Evolutionary conservation across 1,140 invertebrate genomes (phyloP).

Genomic region (Cheumatopsyche charites): DNA sequence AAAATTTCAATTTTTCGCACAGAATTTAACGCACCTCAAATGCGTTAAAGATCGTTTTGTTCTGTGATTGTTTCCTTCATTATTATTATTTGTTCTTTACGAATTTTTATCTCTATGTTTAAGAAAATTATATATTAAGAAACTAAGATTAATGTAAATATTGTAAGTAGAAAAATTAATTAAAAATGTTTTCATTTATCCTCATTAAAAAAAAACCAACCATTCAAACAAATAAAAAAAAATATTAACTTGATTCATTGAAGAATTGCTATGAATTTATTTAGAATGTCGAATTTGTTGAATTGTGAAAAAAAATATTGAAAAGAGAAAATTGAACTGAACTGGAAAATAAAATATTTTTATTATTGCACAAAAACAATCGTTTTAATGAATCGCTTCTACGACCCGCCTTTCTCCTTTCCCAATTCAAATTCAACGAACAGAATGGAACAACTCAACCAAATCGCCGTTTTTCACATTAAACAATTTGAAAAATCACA

Average conservation of each 20-base stretch:
- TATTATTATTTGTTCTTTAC: slow-evolving; percentile 46
- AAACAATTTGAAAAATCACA: too few relatives aligned
- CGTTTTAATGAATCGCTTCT: neutral
- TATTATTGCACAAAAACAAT: slow-evolving; percentile 5
- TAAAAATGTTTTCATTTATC: slow-evolving; percentile 39
- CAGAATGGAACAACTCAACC: too few relatives aligned
- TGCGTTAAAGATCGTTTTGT: slow-evolving; percentile 37
- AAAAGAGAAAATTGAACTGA: neutral
- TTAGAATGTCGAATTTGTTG: slow-evolving; percentile 22
- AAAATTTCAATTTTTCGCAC: slow-evolving; percentile 35
- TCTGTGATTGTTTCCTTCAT: slow-evolving; percentile 48
- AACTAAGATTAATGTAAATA: slow-evolving; percentile 45
- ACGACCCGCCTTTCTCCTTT: neutral
- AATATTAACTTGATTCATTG: slow-evolving; percentile 1
- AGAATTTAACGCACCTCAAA: neutral
- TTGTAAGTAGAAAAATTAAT: slow-evolving; percentile 48
- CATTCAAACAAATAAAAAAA: neutral
- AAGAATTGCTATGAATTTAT: slow-evolving; percentile 45
- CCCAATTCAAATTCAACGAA: too few relatives aligned
- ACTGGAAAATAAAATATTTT: slow-evolving; percentile 20
- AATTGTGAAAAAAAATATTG: slow-evolving; percentile 9
- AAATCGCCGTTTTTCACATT: too few relatives aligned
- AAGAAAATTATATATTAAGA: slow-evolving; percentile 46
- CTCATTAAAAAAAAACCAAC: slow-evolving; percentile 33
- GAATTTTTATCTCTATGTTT: slow-evolving; percentile 42